A percentile compares a stretch with the other conserved stretches of the same genome.
Evolutionary conservation across 1,140 invertebrate species (phyloP).

Genomic region (Mylabris phalerata): DNA sequence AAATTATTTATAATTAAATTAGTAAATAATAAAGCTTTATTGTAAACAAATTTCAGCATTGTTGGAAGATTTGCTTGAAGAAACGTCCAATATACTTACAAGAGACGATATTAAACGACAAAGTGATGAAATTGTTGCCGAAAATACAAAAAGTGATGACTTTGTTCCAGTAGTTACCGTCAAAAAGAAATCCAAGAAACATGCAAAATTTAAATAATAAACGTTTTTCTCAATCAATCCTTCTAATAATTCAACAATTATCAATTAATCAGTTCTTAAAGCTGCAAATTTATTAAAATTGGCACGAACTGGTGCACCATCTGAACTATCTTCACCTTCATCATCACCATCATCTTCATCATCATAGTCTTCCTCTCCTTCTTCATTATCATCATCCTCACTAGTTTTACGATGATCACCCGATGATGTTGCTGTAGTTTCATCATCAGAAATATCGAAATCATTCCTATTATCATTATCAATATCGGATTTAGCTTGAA

Average conservation of each 20-base stretch:
- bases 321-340: conserved; percentile 1
- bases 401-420: conserved; percentile 5
- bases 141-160: conserved; percentile 12
- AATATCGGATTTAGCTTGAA: conserved; percentile 48
- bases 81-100: conserved; percentile 29
- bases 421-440: neutral
- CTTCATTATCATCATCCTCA: conserved; percentile 5
- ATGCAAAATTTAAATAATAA: too few relatives aligned
- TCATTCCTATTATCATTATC: conserved; percentile 13
- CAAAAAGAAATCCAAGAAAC: too few relatives aligned
- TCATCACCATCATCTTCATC: conserved; percentile 8
- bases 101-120: conserved; percentile 35
- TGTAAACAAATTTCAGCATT: conserved; percentile 22
- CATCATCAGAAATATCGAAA: neutral
- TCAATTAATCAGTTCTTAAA: conserved; percentile 21
- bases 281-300: conserved; percentile 34
- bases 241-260: neutral
- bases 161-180: neutral
- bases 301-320: neutral
- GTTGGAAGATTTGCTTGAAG: conserved; percentile 29
- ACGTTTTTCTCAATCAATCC: too few relatives aligned
- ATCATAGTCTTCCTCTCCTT: conserved; percentile 9
- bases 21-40: neutral
- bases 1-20: neutral
- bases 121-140: conserved; percentile 34